Base-by-base conservation (phyloP, 2,113 vertebrate species). In the Pollachius pollachius region DNA sequence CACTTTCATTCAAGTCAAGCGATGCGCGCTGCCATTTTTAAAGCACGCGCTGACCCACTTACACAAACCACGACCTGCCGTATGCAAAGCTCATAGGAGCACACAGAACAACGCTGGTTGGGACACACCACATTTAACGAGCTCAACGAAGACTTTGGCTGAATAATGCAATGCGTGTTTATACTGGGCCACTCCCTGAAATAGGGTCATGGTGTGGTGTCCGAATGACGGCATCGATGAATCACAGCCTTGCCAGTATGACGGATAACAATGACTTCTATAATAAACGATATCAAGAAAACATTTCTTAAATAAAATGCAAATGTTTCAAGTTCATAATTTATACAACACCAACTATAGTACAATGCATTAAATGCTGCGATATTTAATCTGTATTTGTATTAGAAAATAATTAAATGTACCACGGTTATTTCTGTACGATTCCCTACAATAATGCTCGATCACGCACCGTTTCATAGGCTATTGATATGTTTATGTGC, bases 31-130 rank as follows among this genome's bases (percentile, higher is more conserved):
- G 82, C 76, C 77, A 83, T 78, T 69, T 70, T 85, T 80, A 82
- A 85, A 85, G 79, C 82, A 77, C 83, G 81, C 13, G 74, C 70
- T 88, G 87, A 85, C 88, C 85, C 87, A 89, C 78, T 84, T 86
- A 72, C 48, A 52, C 65, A 64, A 52, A 54, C 37, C 64, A 52
- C 65, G 3, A 16, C 30, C 21, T 69, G 63, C 56, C 62, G 52
- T 68, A 41, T 64, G 41, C 57, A 18, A 65, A 37, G 58, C 70
- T 15, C 15, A 27, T 73, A 56, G 60, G 34, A 25, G 62, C 74
- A 52, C 25, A 23, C 58, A 70, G 19, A 63, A 61, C 72, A n/a
- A 30, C 69, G 15, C 66, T 12, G 15, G 15, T 60, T 71, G 64
- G 18, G 27, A 64, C 11, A 25, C 18, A 19, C 41, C 37, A 64